Evolutionary conservation across 2,797 vertebrate genomes (phyloP), one percentile per base, ranked within the genome.

Genomic region (Salarias fasciatus): DNA sequence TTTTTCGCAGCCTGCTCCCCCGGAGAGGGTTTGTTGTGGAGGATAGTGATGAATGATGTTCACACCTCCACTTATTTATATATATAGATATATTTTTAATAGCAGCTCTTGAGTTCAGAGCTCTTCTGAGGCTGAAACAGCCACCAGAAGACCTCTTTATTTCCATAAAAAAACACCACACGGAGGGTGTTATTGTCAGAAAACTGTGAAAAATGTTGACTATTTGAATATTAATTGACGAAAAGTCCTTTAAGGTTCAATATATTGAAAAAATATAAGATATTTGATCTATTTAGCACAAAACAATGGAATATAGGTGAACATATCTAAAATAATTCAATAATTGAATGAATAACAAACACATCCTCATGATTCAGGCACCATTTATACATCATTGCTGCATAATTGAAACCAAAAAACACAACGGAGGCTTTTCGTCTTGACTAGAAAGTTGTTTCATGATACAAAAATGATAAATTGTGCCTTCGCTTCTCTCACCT

Each of bases 401-500:
- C n/a, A n/a, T n/a, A n/a, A n/a, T n/a, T n/a, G n/a, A n/a, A n/a
- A n/a, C n/a, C n/a, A n/a, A n/a, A n/a, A n/a, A n/a, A n/a, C n/a
- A n/a, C n/a, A n/a, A n/a, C n/a, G n/a, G n/a, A n/a, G n/a, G n/a
- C n/a, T n/a, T n/a, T n/a, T n/a, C n/a, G n/a, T n/a, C n/a, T n/a
- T n/a, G n/a, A n/a, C n/a, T n/a, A n/a, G n/a, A n/a, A n/a, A n/a
- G n/a, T n/a, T n/a, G 18, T 24, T 24, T 24, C 18, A 24, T 24
- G 18, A 18, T 24, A 24, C 2, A 24, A 24, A 24, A n/a, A 33
- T 8, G 8, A 51, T 69, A 61, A 58, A 57, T 67, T 53, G 28
- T 69, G 18, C 28, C 63, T 67, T 47, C 53, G 24, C 18, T 66
- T 65, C 49, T 43, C 68, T 36, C 88, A 96, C 94, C 94, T 95